A percentile compares a stretch with the other conserved stretches of the same genome.
phyloP scores from a whole-genome alignment of 2,797 vertebrate species.

The Sciaenops ocellatus region DNA sequence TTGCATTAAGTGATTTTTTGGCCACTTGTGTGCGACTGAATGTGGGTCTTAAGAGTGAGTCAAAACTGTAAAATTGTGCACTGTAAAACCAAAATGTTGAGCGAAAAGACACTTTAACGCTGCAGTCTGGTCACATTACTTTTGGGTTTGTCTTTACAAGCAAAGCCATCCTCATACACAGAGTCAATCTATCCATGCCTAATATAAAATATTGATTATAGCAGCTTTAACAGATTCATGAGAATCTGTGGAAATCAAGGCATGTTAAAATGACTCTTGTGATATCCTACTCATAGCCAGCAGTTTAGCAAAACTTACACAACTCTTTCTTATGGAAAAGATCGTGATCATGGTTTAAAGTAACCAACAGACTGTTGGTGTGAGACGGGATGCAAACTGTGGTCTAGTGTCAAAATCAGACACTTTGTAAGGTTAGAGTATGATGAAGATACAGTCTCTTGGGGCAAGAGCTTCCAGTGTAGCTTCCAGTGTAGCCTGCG shows the following conservation, averaged over 20 bases:
- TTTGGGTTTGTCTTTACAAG: too few species aligned
- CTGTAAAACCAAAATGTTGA: background rate
- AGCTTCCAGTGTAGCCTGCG: too few species aligned
- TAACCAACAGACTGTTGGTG: background rate
- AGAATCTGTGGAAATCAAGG: background rate
- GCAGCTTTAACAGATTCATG: background rate
- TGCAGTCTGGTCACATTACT: background rate
- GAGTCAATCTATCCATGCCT: too few species aligned
- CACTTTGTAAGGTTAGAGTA: background rate
- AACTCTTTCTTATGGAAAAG: background rate
- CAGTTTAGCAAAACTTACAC: too few species aligned
- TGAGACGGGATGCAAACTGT: background rate
- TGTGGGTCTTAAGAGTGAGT: background rate
- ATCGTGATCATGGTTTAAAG: background rate
- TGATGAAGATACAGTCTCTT: too few species aligned
- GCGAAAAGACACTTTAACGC: background rate
- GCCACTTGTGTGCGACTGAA: background rate
- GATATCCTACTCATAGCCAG: too few species aligned
- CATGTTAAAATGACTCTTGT: background rate
- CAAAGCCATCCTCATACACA: too few species aligned
- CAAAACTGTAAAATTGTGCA: background rate
- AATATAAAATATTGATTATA: too few species aligned
- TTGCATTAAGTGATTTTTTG: too few species aligned
- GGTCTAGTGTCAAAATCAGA: background rate
- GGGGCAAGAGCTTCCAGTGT: too few species aligned